Conservation (phyloP, 1,140 invertebrate species). For the Aphaenogaster ashmeadi region DNA sequence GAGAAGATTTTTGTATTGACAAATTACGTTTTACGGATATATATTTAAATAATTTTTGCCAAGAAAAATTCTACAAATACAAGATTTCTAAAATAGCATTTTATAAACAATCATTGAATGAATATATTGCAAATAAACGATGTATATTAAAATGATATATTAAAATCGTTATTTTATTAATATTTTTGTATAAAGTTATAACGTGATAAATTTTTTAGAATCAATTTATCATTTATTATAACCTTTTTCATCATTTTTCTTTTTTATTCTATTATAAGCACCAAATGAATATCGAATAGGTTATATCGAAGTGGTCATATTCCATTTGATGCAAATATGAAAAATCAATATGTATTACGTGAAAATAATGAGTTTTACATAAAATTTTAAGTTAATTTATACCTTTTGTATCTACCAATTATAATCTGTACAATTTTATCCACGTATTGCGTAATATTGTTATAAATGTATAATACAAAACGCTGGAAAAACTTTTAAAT, state of each 20-base stretch:
- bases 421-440: neutral
- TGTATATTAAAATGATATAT: neutral
- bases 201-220: neutral
- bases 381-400: neutral
- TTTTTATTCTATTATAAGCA: neutral
- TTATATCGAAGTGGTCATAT: too few species aligned
- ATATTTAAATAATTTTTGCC: conserved; percentile 1
- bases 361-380: neutral
- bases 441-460: neutral
- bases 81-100: neutral
- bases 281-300: neutral
- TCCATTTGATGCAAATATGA: neutral
- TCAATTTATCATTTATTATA: neutral
- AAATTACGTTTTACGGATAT: conserved; percentile 17
- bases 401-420: neutral
- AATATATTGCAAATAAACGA: neutral
- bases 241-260: neutral
- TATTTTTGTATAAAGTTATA: neutral
- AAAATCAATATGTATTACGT: neutral
- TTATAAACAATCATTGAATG: neutral
- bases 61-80: neutral
- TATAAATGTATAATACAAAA: conserved; percentile 1
- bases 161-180: neutral
- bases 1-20: neutral
- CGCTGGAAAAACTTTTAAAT: neutral